Conservation (phyloP, 2,113 vertebrate genomes). For the Semnopithecus entellus region DNA sequence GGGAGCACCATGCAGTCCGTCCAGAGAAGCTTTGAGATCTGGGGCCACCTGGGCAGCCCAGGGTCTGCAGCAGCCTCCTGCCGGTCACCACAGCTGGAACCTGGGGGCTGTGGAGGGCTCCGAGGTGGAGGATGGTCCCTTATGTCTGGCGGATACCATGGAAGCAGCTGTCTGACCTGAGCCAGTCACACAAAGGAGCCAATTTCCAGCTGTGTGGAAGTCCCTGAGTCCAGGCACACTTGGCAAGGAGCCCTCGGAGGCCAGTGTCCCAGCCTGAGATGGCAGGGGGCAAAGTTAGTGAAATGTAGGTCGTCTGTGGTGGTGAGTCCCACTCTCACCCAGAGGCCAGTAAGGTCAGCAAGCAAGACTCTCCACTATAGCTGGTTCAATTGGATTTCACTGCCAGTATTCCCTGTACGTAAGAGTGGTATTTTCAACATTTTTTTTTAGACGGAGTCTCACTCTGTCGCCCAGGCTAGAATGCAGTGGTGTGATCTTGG, state of each 20-base stretch:
- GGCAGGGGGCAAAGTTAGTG: neutral
- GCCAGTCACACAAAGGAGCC: neutral
- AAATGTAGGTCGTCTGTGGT: neutral
- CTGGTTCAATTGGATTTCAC: neutral
- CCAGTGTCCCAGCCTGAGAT: neutral
- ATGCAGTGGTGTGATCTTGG: too few species aligned
- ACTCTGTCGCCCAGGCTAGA: too few species aligned
- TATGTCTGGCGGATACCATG: neutral
- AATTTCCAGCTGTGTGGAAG: neutral
- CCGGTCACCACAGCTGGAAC: fast-evolving
- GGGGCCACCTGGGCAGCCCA: neutral
- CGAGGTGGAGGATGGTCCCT: neutral
- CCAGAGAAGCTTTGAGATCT: neutral
- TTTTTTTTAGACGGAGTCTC: too few species aligned
- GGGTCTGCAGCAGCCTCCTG: neutral
- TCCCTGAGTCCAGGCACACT: neutral
- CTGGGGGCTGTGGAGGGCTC: neutral
- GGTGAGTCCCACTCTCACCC: fast-evolving
- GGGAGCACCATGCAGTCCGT: neutral
- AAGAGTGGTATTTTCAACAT: neutral
- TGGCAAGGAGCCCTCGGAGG: neutral
- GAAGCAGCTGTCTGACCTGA: neutral
- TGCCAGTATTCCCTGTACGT: neutral
- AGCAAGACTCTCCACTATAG: neutral
- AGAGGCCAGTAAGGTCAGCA: neutral